A percentile compares a stretch with the other conserved stretches of the same genome.
phyloP scores from a whole-genome alignment of 2,797 vertebrate species.

The Tragelaphus eurycerus region DNA sequence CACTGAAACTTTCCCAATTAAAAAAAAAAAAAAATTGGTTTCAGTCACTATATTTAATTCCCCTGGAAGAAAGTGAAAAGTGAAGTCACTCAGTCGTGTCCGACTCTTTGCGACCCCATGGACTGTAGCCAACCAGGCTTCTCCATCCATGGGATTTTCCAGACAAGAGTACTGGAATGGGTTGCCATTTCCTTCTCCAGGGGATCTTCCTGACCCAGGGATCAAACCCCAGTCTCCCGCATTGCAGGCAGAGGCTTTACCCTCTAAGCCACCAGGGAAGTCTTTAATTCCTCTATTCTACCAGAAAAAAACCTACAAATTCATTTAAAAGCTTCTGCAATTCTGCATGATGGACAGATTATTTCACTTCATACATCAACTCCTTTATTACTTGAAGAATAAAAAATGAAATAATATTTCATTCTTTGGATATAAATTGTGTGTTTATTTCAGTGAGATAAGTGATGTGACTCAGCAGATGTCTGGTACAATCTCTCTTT shows the following conservation, averaged over 20 bases:
- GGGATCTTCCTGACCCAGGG: background rate
- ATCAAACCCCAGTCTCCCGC: background rate
- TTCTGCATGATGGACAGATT: background rate
- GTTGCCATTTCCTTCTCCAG: background rate
- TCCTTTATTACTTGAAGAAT: background rate
- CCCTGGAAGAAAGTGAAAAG: background rate
- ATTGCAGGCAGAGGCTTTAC: background rate
- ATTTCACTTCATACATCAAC: background rate
- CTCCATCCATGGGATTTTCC: background rate
- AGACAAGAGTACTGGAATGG: background rate
- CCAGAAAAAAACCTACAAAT: background rate
- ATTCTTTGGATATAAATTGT: background rate
- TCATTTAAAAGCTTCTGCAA: background rate
- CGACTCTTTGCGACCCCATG: accelerated
- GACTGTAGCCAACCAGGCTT: background rate
- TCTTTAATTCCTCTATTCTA: background rate
- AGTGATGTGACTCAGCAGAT: background rate
- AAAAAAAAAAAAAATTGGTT: background rate
- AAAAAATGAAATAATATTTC: background rate
- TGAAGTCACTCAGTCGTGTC: accelerated
- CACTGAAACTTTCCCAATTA: background rate
- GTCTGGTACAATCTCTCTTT: background rate
- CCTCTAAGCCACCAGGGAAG: background rate
- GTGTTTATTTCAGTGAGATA: background rate
- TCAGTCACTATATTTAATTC: background rate